Percentiles rank a stretch among this genome's conserved stretches.
These are phyloP conservation scores for Ramphastos sulfuratus DNA, from an alignment of 2,113 vertebrate genomes.

Conservation along the genomic window DNA sequence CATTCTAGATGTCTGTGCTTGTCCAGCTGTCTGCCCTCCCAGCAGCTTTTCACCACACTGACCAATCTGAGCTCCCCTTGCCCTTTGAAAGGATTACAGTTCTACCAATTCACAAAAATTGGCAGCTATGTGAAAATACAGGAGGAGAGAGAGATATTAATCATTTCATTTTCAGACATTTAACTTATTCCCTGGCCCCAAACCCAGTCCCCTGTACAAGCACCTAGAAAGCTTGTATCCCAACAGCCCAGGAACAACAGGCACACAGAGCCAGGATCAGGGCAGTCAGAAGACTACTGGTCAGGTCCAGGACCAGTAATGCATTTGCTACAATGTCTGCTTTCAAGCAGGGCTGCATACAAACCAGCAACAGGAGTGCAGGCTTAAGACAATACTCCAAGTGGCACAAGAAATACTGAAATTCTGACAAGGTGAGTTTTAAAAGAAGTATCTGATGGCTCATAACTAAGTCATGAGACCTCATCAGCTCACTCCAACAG, in stretches of 20 bases:
- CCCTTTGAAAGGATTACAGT: not conserved
- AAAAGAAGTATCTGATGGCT: conserved; percentile 44
- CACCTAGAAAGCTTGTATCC: not conserved
- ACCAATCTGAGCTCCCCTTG: not conserved
- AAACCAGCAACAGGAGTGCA: not conserved
- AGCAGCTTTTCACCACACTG: not conserved
- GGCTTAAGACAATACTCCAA: not conserved
- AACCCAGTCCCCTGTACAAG: not conserved
- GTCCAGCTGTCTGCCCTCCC: not conserved
- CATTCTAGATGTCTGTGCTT: not conserved
- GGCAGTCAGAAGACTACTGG: not conserved
- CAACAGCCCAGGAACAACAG: not conserved
- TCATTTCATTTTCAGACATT: not conserved
- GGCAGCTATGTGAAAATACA: not conserved
- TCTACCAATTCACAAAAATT: not conserved
- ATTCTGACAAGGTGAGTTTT: not conserved
- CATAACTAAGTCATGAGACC: conserved; percentile 43
- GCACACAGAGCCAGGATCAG: not conserved
- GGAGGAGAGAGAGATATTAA: not conserved
- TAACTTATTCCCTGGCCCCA: not conserved
- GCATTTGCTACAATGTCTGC: fast-evolving
- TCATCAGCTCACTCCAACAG: conserved; percentile 2
- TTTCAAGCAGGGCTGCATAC: not conserved
- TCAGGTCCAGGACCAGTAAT: not conserved
- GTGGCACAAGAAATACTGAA: not conserved